A percentile compares a stretch with the other conserved stretches of the same genome.
phyloP scores from a whole-genome alignment of 2,888 invertebrate species.

The Dynastes hyllus region DNA sequence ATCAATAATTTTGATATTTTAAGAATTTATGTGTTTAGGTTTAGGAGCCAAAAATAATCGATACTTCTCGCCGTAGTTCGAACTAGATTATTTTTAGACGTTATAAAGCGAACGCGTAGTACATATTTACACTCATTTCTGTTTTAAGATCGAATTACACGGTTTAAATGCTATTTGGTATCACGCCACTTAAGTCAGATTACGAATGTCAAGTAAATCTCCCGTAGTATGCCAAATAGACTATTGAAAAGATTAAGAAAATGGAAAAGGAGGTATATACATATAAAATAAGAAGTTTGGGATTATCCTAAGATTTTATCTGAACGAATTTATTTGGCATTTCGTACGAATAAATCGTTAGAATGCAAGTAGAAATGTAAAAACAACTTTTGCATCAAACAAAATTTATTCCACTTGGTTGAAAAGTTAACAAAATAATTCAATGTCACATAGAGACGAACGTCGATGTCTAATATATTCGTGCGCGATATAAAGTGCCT shows the following conservation, averaged over 20 bases:
- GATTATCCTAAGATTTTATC: too few species aligned
- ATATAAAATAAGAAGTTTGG: too few species aligned
- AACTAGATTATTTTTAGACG: conserved; percentile 5
- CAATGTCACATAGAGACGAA: neutral
- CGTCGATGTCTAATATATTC: neutral
- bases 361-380: too few species aligned
- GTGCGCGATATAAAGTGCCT: neutral
- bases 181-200: neutral
- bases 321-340: too few species aligned
- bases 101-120: neutral
- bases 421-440: neutral
- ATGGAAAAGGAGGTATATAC: too few species aligned
- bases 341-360: too few species aligned
- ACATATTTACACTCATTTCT: neutral
- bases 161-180: neutral
- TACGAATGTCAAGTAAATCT: neutral
- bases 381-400: too few species aligned
- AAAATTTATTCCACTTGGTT: too few species aligned
- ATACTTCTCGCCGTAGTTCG: neutral
- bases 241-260: neutral
- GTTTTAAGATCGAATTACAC: neutral
- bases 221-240: neutral
- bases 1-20: conserved; percentile 8
- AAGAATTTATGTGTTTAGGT: conserved; percentile 13
- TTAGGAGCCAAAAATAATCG: neutral